phyloP scores from a whole-genome alignment of 2,113 vertebrate genomes.

The Petaurus breviceps region DNA sequence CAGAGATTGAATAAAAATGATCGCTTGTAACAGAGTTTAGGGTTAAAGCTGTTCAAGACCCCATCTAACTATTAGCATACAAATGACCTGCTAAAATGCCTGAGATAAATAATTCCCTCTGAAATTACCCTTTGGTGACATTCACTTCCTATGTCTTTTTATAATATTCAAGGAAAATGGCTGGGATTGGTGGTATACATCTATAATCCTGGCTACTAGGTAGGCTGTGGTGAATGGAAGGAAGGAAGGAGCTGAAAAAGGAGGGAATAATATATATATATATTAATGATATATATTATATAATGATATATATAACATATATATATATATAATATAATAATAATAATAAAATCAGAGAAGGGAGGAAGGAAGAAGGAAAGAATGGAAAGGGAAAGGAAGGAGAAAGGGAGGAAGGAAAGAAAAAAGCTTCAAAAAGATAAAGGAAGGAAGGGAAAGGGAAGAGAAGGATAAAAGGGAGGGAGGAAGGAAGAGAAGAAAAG shows the following conservation, averaged over 20 bases:
- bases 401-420: too few relatives aligned
- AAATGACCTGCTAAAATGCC: constrained; percentile 6
- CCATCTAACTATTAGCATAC: constrained; percentile 15
- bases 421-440: neutral
- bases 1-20: constrained; percentile 58
- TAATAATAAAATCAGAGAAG: neutral
- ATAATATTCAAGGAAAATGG: constrained; percentile 50
- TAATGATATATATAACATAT: too few relatives aligned
- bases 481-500: too few relatives aligned
- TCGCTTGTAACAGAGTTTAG: constrained; percentile 52
- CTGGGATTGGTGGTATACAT: neutral
- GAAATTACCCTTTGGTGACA: neutral
- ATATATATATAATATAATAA: too few relatives aligned
- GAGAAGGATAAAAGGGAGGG: neutral
- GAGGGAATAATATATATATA: too few relatives aligned
- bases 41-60: constrained; percentile 23
- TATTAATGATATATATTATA: too few relatives aligned
- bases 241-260: neutral
- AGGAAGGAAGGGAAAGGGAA: neutral
- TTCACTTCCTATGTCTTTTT: constrained; percentile 50
- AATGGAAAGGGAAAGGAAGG: neutral
- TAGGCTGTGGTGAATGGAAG: neutral
- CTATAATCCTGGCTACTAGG: neutral
- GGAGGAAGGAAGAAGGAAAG: too few relatives aligned
- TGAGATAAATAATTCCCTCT: constrained; percentile 15